Evolutionary conservation across 2,797 vertebrate genomes (phyloP), one percentile per base, ranked within the genome.

Genomic region (Bradypodion ventrale): DNA sequence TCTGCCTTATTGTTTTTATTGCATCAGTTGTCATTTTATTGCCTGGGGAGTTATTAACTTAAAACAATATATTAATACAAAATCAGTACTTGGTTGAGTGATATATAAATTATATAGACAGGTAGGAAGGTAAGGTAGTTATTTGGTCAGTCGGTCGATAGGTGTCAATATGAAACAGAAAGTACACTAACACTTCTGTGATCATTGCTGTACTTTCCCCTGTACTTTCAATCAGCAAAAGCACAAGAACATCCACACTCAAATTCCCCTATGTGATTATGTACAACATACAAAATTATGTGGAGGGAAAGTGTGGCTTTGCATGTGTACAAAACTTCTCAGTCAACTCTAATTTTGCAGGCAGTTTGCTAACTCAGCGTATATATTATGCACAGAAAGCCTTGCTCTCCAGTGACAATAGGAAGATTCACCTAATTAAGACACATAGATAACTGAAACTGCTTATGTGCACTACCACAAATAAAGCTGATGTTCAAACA

Each of bases 381-480:
- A 82, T 83, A 60, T 0, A 75, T 40, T 12, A 52, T 37, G n/a
- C 49, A 0, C 0, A 0, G 23, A 59, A 56, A 59, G 3, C 21
- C 42, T 81, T 85, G 46, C 1, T 0, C 40, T 60, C 4, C 40
- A 4, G 2, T 78, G 63, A 0, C 0, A 74, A 78, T 40, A 69
- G 62, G 12, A 21, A 6, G 13, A n/a, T 49, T 73, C 63, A 4
- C 19, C 56, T 79, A 73, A 74, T 37, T 21, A 75, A 74, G 79
- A 32, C 76, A 52, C 59, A 66, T 29, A 72, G 27, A 56, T 44
- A 35, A 63, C 63, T 78, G 29, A 19, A 37, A 29, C 46, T 69
- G 8, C n/a, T 49, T 52, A 19, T 52, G 15, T 52, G 15, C 5
- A 40, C 27, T 59, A 35, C 3, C 15, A n/a, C 44, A 49, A 37